A percentile compares a stretch with the other conserved stretches of the same genome.
Conservation (phyloP, 1,140 invertebrate genomes). For the Euborellia annulipes region DNA sequence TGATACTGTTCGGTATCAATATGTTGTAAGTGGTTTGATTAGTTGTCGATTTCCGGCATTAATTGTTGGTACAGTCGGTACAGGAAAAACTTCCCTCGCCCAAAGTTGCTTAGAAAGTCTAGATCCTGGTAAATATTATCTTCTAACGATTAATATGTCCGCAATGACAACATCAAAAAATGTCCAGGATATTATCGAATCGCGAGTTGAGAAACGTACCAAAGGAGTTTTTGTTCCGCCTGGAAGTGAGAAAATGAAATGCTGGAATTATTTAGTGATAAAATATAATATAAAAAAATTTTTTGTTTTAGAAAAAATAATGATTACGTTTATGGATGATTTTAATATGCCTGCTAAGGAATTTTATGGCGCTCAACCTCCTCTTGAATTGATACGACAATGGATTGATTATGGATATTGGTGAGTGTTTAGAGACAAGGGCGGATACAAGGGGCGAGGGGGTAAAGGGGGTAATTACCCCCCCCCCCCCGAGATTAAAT, state of each 20-base stretch:
- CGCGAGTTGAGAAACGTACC: conserved; percentile 62
- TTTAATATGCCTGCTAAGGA: conserved; percentile 84
- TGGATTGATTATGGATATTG: conserved; percentile 79
- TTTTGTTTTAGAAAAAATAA: conserved; percentile 36
- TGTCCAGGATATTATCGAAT: conserved; percentile 54
- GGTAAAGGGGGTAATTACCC: too few species aligned
- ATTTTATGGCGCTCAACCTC: conserved; percentile 67
- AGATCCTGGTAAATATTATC: conserved; percentile 41
- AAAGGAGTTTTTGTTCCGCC: conserved; percentile 62
- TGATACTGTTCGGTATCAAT: conserved; percentile 65
- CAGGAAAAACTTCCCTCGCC: conserved; percentile 64
- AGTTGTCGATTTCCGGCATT: conserved; percentile 46
- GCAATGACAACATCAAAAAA: conserved; percentile 59
- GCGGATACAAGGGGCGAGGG: too few species aligned
- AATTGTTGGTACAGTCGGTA: conserved; percentile 62
- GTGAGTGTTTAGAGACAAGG: too few species aligned
- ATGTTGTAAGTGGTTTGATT: conserved; percentile 44
- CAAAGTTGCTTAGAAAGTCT: conserved; percentile 45
- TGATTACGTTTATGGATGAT: conserved; percentile 75
- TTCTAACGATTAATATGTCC: conserved; percentile 68
- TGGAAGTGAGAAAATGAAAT: conserved; percentile 27
- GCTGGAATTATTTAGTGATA: not conserved
- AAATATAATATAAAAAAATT: conserved; percentile 2
- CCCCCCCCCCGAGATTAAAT: too few species aligned
- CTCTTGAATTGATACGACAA: conserved; percentile 65